phyloP scores from a whole-genome alignment of 2,113 vertebrate species.

The Hemicordylus capensis region DNA sequence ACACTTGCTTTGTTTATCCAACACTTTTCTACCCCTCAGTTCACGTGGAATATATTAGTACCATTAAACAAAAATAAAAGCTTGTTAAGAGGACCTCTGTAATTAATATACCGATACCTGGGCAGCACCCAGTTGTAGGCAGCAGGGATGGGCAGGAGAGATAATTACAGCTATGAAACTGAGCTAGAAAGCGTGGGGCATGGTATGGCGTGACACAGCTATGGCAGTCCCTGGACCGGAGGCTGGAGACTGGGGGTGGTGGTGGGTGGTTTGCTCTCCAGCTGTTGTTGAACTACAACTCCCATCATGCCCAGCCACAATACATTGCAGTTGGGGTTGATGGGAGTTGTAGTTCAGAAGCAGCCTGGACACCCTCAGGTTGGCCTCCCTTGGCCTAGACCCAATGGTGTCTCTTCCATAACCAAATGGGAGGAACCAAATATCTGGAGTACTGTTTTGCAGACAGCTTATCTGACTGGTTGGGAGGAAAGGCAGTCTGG shows the following conservation, averaged over 20 bases:
- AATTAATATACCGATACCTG: conserved; percentile 25
- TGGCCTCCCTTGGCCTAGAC: neutral
- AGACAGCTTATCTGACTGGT: neutral
- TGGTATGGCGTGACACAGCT: neutral
- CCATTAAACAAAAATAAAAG: neutral
- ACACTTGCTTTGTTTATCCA: neutral
- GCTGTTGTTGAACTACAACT: too few species aligned
- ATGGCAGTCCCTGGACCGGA: neutral
- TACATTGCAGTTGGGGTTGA: neutral
- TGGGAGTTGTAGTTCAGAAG: too few species aligned
- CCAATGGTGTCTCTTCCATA: too few species aligned
- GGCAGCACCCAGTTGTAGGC: conserved; percentile 5
- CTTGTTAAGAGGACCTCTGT: neutral
- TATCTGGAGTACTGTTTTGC: neutral
- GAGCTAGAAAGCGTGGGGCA: neutral
- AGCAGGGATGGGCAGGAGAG: neutral
- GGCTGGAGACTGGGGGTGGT: too few species aligned
- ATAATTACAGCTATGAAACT: neutral
- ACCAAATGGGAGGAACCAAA: neutral
- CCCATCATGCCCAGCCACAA: too few species aligned
- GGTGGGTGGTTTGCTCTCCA: too few species aligned
- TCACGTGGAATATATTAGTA: neutral
- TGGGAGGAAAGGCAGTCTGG: neutral
- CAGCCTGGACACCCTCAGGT: too few species aligned
- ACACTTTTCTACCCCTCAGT: neutral